Base-by-base conservation (phyloP, 1,140 invertebrate species). In the Stegodyphus dumicola region DNA sequence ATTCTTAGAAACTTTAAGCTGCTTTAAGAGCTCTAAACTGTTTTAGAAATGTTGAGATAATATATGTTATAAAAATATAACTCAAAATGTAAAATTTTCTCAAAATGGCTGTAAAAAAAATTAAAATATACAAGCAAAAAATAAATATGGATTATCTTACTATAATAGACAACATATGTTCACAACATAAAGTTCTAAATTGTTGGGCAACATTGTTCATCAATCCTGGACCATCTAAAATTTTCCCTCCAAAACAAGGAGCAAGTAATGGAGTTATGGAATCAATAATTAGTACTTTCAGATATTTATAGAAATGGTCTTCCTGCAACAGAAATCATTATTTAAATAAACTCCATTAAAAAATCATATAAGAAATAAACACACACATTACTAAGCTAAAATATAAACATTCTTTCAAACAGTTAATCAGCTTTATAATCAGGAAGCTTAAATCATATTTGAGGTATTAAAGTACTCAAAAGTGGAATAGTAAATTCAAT, bases 221-320 rank as follows among this genome's bases (percentile, higher is more conserved):
- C 13, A 86, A n/a, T 10, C 77, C 76, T 10, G 52, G 18, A 18
- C 70, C 85, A 75, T 86, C 85, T 33, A 86, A 75, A 17, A 48
- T 71, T 56, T 54, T 74, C 18, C 85, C 73, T 17, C 70, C 85
- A 67, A 86, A 79, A 79, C 66, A 80, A 6, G 85, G 85, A 56
- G 85, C 56, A 52, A 86, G 60, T 15, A 86, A 18, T 52, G 54
- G 60, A 51, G 85, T 86, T 60, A 86, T 70, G 17, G 85, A 74
- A 69, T 86, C 85, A 66, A 86, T 54, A 13, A 86, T 18, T 11
- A 86, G 6, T 0, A 86, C 49, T 18, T 80, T 79, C 51, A 86
- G 48, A 11, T 74, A 33, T 2, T n/a, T 33, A 15, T 51, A 80
- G 60, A 80, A 86, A 5, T 6, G 5, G 15, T 18, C 60, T 67